Evolutionary conservation across 2,888 invertebrate species (phyloP), one percentile per base, ranked within the genome.

Genomic region (Platycheirus rosarum): DNA sequence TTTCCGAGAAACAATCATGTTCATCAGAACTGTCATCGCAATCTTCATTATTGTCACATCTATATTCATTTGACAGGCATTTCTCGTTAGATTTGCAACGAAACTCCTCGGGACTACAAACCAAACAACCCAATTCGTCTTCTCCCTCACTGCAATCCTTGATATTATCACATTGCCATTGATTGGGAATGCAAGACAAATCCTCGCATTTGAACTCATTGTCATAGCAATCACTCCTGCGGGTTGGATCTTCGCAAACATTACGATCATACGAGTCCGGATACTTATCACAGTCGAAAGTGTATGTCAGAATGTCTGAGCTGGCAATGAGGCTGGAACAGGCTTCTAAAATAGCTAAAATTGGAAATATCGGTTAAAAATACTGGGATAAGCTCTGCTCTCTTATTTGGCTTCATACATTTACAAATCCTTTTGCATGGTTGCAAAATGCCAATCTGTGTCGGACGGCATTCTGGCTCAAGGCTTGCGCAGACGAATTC

Each of bases 391-490:
- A n/a, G n/a, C n/a, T n/a, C n/a, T n/a, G n/a, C n/a, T n/a, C n/a
- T n/a, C n/a, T n/a, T n/a, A n/a, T n/a, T n/a, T n/a, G n/a, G n/a
- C n/a, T n/a, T n/a, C n/a, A n/a, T 88, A 94, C 94, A 92, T 92
- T 92, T 93, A 86, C 94, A 94, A 80, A 94, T 92, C 86, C 92
- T 92, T 84, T 93, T 91, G 87, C 94, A 94, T 0, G 94, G 94
- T 85, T 92, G 91, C 84, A 93, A 91, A n/a, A 92, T 89, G 5
- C 92, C 91, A 84, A 92, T 92, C 9, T 93, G 92, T 13, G 91
- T 90, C 0, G 93, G 93, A 74, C 92, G 92, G 87, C 94, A 94
- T 85, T 94, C 94, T 0, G 94, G 94, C 85, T 94, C 94, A 40
- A 94, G 88, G 9, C 93, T 90, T 1, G 93, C 92, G 85, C 94